phyloP scores from a whole-genome alignment of 2,113 vertebrate species.

The Malurus melanocephalus region DNA sequence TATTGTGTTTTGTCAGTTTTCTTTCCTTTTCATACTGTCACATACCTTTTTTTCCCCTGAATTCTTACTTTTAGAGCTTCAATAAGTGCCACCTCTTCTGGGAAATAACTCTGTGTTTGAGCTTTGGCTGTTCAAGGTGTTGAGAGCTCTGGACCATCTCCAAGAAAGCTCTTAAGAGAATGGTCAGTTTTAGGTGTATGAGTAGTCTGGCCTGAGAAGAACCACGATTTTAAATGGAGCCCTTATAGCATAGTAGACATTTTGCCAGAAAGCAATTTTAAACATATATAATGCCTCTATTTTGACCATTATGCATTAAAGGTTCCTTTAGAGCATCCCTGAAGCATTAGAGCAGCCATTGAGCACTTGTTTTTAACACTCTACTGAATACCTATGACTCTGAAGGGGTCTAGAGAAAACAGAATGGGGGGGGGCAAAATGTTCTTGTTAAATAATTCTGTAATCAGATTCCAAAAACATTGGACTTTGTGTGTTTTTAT shows the following conservation, averaged over 20 bases:
- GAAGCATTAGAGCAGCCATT: neutral
- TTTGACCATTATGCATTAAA: neutral
- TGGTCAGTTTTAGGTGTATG: neutral
- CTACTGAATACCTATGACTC: neutral
- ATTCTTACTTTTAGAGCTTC: constrained; percentile 1
- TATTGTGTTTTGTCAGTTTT: constrained; percentile 15
- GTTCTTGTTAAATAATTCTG: neutral
- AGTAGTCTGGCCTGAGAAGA: neutral
- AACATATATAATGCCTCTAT: neutral
- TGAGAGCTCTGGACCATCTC: constrained; percentile 34
- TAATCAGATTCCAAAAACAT: neutral
- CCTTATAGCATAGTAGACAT: neutral
- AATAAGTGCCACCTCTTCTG: constrained; percentile 6
- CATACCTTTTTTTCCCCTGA: neutral
- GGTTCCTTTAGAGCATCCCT: neutral
- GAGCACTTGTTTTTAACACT: neutral
- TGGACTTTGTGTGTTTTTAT: neutral
- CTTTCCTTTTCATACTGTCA: neutral
- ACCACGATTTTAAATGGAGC: neutral
- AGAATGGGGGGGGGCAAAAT: neutral
- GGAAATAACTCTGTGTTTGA: constrained; percentile 19
- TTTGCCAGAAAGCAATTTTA: constrained; percentile 7
- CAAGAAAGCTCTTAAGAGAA: constrained; percentile 29
- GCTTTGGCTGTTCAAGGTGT: constrained; percentile 30
- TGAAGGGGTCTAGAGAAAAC: neutral